Evolutionary conservation across 2,888 invertebrate genomes (phyloP).

Genomic region (Anthophora plumipes): DNA sequence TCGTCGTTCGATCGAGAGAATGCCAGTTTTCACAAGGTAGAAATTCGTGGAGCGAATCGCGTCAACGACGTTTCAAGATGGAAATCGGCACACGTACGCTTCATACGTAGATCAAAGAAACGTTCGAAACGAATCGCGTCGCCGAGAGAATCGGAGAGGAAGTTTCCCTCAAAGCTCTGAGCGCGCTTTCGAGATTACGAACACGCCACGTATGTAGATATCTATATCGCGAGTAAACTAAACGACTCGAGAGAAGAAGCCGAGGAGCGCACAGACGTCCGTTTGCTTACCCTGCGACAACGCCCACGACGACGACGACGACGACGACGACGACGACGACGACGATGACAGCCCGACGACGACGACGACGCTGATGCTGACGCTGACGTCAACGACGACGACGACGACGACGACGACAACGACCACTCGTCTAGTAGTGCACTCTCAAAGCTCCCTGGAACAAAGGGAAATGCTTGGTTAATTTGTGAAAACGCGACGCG

Average conservation of each 20-base stretch:
- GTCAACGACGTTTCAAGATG: no score
- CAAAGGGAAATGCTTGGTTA: constrained; percentile 39
- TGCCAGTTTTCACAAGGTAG: no score
- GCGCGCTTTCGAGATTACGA: not conserved
- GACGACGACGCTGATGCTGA: constrained; percentile 9
- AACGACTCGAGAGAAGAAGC: not conserved
- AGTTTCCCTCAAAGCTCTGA: not conserved
- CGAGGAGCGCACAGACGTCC: not conserved
- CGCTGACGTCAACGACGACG: constrained; percentile 12
- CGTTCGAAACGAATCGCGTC: not conserved
- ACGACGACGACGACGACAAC: constrained; percentile 23
- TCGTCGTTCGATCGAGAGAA: no score
- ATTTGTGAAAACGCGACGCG: not conserved
- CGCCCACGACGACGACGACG: constrained; percentile 29
- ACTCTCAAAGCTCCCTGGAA: constrained; percentile 61
- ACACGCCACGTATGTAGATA: not conserved
- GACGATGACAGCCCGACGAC: constrained; percentile 17
- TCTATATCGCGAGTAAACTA: not conserved
- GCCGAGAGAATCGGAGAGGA: not conserved
- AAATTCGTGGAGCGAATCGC: no score
- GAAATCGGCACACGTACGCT: no score
- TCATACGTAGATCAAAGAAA: no score
- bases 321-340: constrained; percentile 7
- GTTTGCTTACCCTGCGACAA: constrained; percentile 55
- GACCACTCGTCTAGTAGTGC: constrained; percentile 27